Evolutionary conservation across 2,113 vertebrate genomes (phyloP).

Genomic region (Symphodus melops): DNA sequence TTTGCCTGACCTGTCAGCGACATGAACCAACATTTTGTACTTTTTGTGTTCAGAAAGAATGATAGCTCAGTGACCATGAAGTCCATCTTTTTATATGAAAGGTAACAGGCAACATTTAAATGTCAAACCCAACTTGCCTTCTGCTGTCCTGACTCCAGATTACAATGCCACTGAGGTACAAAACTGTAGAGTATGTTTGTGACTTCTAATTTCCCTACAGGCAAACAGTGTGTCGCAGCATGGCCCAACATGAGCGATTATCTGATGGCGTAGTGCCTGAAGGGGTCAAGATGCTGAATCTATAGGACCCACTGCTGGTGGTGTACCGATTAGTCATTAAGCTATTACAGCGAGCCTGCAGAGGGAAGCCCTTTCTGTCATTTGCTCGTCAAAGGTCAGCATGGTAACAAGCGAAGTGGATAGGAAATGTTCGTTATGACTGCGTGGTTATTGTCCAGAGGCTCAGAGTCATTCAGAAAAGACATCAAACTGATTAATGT

Average conservation of each 20-base stretch:
- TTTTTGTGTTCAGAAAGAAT: too few relatives aligned
- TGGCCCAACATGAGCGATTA: background rate
- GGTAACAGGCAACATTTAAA: background rate
- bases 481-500: background rate
- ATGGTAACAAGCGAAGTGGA: constrained; percentile 1
- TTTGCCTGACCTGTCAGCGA: too few relatives aligned
- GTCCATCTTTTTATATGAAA: background rate
- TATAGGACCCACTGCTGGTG: background rate
- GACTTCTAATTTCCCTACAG: constrained; percentile 7
- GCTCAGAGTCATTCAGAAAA: constrained; percentile 1
- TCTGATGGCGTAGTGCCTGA: constrained; percentile 20
- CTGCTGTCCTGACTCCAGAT: background rate
- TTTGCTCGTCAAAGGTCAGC: constrained; percentile 20
- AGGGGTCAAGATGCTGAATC: constrained; percentile 34
- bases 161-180: background rate
- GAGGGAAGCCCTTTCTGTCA: constrained; percentile 11
- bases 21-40: too few relatives aligned
- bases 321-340: constrained; percentile 35
- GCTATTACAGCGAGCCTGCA: constrained; percentile 7
- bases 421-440: constrained; percentile 11
- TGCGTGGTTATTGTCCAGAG: background rate
- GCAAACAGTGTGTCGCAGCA: background rate
- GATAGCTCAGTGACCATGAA: too few relatives aligned
- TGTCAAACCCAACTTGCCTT: background rate
- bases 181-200: background rate